phyloP scores from a whole-genome alignment of 2,797 vertebrate species.

The Margarornis squamiger region DNA sequence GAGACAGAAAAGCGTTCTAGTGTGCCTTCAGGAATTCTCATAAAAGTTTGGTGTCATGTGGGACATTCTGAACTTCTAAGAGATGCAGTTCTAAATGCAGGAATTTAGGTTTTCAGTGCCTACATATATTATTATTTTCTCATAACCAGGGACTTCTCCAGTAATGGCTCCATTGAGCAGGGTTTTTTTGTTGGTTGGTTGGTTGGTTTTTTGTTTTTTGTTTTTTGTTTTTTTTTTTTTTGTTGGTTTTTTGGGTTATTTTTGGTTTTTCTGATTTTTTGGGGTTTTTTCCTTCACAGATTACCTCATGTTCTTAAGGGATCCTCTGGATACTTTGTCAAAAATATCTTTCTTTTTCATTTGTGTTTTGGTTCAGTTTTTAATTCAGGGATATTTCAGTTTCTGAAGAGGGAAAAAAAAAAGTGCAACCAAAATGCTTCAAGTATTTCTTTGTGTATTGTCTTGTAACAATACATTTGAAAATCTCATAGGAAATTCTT shows the following conservation, averaged over 20 bases:
- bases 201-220: neutral
- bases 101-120: neutral
- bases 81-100: neutral
- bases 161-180: neutral
- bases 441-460: neutral
- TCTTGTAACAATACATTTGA: neutral
- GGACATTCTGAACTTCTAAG: neutral
- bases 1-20: neutral
- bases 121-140: neutral
- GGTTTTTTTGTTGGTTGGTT: too few relatives aligned
- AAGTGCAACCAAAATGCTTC: accelerated
- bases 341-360: neutral
- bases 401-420: neutral
- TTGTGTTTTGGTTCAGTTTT: too few relatives aligned
- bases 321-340: neutral
- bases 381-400: neutral
- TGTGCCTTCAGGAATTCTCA: neutral
- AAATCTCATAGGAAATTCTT: neutral
- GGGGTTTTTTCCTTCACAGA: neutral
- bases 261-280: neutral
- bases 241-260: too few relatives aligned
- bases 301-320: neutral
- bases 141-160: neutral
- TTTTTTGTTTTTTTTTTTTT: neutral
- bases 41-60: neutral